Evolutionary conservation across 2,113 vertebrate species (phyloP).

Genomic region (Fregetta grallaria): DNA sequence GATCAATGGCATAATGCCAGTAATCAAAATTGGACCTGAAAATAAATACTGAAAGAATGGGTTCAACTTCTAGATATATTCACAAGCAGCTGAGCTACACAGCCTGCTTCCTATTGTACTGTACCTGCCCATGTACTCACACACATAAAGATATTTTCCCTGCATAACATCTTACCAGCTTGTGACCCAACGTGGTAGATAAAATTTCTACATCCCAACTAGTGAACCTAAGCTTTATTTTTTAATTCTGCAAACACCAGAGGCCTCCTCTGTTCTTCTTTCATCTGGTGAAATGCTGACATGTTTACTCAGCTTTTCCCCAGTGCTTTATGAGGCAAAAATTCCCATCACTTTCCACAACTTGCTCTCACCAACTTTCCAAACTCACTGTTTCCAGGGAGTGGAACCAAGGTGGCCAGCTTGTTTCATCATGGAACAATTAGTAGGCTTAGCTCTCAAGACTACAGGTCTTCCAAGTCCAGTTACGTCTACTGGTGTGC

Average conservation of each 20-base stretch:
- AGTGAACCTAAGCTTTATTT: not conserved
- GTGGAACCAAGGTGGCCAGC: not conserved
- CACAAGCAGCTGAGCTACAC: not conserved
- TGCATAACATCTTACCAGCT: not conserved
- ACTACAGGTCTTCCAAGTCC: not conserved
- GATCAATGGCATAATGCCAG: not conserved
- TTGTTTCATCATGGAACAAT: not conserved
- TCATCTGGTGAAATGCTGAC: not conserved
- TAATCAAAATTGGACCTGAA: not conserved
- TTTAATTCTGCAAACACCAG: not conserved
- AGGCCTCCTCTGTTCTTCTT: not conserved
- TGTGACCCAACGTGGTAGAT: not conserved
- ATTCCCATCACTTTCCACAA: not conserved
- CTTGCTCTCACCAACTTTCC: not conserved
- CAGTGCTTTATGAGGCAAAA: not conserved
- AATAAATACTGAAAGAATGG: not conserved
- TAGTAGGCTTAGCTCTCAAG: not conserved
- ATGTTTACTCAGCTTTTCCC: not conserved
- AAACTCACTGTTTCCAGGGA: not conserved
- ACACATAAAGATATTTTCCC: not conserved
- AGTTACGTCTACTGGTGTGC: not conserved
- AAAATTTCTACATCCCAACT: not conserved
- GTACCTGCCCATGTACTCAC: not conserved
- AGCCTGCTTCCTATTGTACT: not conserved
- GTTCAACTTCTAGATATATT: not conserved